Conservation (phyloP, 2,797 vertebrate species). For the Thaleichthys pacificus region DNA sequence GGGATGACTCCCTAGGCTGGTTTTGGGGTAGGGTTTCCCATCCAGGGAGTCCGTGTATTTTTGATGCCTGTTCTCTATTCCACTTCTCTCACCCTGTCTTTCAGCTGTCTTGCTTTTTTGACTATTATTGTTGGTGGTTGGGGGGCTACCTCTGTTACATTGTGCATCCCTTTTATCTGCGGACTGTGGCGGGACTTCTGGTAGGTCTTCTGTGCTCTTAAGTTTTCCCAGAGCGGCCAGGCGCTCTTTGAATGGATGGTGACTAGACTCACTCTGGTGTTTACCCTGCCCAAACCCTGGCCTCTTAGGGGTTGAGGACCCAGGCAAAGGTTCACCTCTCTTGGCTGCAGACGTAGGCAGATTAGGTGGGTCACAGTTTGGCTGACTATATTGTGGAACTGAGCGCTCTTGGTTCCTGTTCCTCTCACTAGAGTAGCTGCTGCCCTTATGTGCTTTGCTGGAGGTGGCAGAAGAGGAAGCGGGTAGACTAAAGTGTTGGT, state of each 20-base stretch:
- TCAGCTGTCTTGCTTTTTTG: slow-evolving; percentile 44
- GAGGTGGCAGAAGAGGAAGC: slow-evolving; percentile 9
- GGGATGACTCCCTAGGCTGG: slow-evolving; percentile 62
- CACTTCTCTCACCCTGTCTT: slow-evolving; percentile 30
- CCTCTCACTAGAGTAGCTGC: slow-evolving; percentile 43
- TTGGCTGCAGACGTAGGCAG: slow-evolving; percentile 38
- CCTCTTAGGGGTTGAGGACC: slow-evolving; percentile 54
- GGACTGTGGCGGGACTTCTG: slow-evolving; percentile 22
- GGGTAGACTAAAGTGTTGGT: slow-evolving; percentile 44
- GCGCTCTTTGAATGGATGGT: slow-evolving; percentile 74
- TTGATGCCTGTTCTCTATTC: slow-evolving; percentile 26
- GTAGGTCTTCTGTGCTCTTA: slow-evolving; percentile 50
- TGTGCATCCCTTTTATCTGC: slow-evolving; percentile 36
- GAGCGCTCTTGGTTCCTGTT: slow-evolving; percentile 45
- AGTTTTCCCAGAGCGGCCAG: slow-evolving; percentile 71
- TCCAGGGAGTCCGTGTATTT: slow-evolving; percentile 50
- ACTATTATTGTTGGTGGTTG: slow-evolving; percentile 18
- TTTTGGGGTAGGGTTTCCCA: slow-evolving; percentile 53
- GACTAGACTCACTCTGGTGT: slow-evolving; percentile 57
- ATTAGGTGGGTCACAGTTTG: slow-evolving; percentile 51
- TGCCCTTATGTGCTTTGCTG: slow-evolving; percentile 25
- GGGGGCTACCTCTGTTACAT: slow-evolving; percentile 21
- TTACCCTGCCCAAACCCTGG: slow-evolving; percentile 50
- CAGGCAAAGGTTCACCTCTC: slow-evolving; percentile 43
- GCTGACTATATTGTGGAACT: slow-evolving; percentile 31